phyloP scores from a whole-genome alignment of 1,140 invertebrate species.

The Scylla paramamosain region DNA sequence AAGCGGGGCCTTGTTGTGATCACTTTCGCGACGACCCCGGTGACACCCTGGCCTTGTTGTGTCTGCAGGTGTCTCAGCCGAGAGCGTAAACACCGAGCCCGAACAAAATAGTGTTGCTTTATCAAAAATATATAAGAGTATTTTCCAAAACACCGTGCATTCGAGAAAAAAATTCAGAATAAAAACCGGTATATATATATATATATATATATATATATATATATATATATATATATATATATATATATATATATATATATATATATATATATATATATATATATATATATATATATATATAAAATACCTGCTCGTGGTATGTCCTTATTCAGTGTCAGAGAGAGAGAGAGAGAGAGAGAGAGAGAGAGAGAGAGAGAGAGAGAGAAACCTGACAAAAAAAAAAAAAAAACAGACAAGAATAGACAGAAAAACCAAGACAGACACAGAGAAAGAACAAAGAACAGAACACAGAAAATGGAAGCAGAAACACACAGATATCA shows the following conservation, averaged over 20 bases:
- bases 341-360: no score
- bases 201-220: conserved; percentile 48
- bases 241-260: conserved; percentile 41
- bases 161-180: no score
- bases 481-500: background rate
- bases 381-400: background rate
- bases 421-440: background rate
- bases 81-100: no score
- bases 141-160: no score
- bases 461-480: background rate
- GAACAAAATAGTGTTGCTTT: no score
- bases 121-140: no score
- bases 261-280: conserved; percentile 39
- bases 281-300: conserved; percentile 39
- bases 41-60: no score
- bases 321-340: no score
- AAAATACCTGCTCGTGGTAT: background rate
- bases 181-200: background rate
- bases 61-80: no score
- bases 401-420: background rate
- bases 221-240: conserved; percentile 48
- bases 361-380: no score
- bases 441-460: background rate
- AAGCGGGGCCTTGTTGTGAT: no score
- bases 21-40: no score